These are phyloP conservation scores for Conopomorpha cramerella DNA, from an alignment of 1,140 invertebrate genomes.

Conservation along the genomic window DNA sequence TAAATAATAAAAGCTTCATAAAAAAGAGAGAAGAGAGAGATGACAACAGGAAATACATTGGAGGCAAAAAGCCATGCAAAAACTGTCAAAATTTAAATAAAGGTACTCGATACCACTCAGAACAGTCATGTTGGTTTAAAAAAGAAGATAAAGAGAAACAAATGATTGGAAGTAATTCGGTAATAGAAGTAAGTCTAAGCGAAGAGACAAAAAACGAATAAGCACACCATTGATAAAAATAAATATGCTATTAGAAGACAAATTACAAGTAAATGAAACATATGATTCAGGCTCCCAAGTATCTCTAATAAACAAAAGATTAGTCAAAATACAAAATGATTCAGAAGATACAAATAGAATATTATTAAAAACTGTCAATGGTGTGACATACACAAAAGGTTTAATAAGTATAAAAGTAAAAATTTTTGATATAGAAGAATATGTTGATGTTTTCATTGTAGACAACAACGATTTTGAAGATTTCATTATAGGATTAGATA, in stretches of 20 bases:
- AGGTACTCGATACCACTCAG: constrained; percentile 11
- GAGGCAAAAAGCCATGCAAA: constrained; percentile 7
- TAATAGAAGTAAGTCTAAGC: constrained; percentile 39
- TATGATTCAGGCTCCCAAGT: constrained; percentile 20
- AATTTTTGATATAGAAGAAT: constrained; percentile 28
- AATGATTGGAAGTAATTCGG: constrained; percentile 1
- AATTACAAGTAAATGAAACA: constrained; percentile 9
- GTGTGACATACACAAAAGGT: constrained; percentile 14
- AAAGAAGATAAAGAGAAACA: not conserved
- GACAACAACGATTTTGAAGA: not conserved
- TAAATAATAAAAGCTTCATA: not conserved
- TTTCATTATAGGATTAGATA: constrained; percentile 43
- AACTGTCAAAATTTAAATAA: constrained; percentile 13
- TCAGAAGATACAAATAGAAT: constrained; percentile 5
- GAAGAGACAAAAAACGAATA: constrained; percentile 2
- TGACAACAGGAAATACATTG: not conserved
- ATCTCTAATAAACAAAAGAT: constrained; percentile 18
- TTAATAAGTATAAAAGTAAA: constrained; percentile 12
- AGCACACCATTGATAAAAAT: constrained; percentile 9
- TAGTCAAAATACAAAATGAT: constrained; percentile 13
- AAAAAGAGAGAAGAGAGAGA: not conserved
- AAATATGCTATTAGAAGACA: constrained; percentile 14
- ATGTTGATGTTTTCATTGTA: not conserved
- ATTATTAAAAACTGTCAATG: constrained; percentile 15
- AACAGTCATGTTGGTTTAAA: constrained; percentile 10